A percentile compares a stretch with the other conserved stretches of the same genome.
phyloP scores from a whole-genome alignment of 2,888 invertebrate genomes.

The Entomobrya multifasciata region DNA sequence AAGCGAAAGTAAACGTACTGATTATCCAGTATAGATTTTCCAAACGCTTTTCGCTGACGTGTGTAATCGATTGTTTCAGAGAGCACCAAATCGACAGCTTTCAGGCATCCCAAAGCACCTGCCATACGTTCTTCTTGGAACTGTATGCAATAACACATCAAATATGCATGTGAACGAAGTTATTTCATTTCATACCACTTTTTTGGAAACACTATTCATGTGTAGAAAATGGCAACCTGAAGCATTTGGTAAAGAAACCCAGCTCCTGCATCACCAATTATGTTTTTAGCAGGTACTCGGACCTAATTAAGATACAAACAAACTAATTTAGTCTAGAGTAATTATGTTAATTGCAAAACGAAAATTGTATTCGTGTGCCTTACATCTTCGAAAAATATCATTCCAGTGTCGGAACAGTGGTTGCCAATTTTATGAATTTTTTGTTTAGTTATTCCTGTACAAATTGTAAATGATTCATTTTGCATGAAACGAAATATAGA shows the following conservation, averaged over 20 bases:
- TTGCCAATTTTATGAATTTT: slow-evolving; percentile 83
- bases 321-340: not conserved
- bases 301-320: slow-evolving; percentile 43
- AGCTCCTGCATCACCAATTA: slow-evolving; percentile 83
- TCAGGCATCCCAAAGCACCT: slow-evolving; percentile 80
- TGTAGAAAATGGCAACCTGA: too few relatives aligned
- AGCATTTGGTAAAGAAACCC: slow-evolving; percentile 84
- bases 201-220: too few relatives aligned
- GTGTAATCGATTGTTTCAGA: slow-evolving; percentile 83
- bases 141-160: slow-evolving; percentile 77
- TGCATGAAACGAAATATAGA: too few relatives aligned
- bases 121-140: slow-evolving; percentile 84
- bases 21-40: slow-evolving; percentile 82
- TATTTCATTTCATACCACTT: too few relatives aligned
- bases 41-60: slow-evolving; percentile 82
- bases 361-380: not conserved
- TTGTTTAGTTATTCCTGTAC: slow-evolving; percentile 76
- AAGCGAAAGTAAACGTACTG: slow-evolving; percentile 83
- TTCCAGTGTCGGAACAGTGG: slow-evolving; percentile 83
- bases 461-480: too few relatives aligned
- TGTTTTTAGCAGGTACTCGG: slow-evolving; percentile 82
- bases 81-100: slow-evolving; percentile 72
- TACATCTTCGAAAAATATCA: slow-evolving; percentile 84
- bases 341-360: too few relatives aligned
- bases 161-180: too few relatives aligned